Base-by-base conservation (phyloP, 1,140 invertebrate species). In the Megalopta genalis region DNA sequence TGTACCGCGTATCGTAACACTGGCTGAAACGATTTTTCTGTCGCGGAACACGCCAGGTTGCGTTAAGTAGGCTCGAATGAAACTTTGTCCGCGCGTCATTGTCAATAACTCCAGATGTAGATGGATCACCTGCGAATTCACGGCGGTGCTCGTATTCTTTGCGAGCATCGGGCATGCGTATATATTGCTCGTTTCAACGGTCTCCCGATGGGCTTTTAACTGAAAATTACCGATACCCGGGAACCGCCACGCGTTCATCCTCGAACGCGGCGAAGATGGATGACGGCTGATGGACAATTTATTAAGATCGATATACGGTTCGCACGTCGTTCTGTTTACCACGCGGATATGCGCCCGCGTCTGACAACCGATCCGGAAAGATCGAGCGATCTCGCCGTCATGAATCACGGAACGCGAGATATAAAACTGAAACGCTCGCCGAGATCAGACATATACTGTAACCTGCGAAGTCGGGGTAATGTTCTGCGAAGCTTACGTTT, bases 281-380 rank as follows among this genome's bases (percentile, higher is more conserved):
- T 91, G 84, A 76, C 77, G 84, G 73, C 68, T 88, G 86, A 91
- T 86, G 86, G 88, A 84, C 68, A 82, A 88, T 87, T 82, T 68
- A 91, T 91, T 89, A 83, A 91, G 90, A 91, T 90, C 88, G 90
- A 91, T 87, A 79, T 32, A 23, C 32, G 32, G 68, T 46, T 76
- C 65, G 18, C 25, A 65, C 64, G 68, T 81, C 81, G 63, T 27
- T 67, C 52, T 84, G 79, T 87, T 87, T 88, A 74, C 84, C 42
- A 39, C 57, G 21, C 63, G 78, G 42, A 69, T 60, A 49, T 23
- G 16, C 9, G 27, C 37, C 27, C 21, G 7, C 5, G 25, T 60
- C 64, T 54, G 67, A 32, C 77, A 54, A 80, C 80, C 72, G 64
- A 77, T 85, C 70, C 23, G 23, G 14, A 75, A 70, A 65, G 59